A percentile compares a stretch with the other conserved stretches of the same genome.
phyloP scores from a whole-genome alignment of 2,113 vertebrate species.

The Mystacornis crossleyi region DNA sequence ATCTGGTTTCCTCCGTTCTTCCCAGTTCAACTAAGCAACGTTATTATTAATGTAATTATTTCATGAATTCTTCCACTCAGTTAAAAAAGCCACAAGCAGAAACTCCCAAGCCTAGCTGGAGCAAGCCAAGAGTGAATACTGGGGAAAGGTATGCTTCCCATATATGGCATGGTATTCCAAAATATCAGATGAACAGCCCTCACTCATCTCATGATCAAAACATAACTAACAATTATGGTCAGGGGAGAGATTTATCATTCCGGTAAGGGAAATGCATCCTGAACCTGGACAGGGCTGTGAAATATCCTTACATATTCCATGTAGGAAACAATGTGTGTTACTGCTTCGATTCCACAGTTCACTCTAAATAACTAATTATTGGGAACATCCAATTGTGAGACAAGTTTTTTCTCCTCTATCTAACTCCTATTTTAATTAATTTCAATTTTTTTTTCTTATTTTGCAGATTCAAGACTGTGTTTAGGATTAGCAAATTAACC shows the following conservation, averaged over 20 bases:
- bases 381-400: background rate
- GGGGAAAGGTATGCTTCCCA: slow-evolving; percentile 8
- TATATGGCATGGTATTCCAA: slow-evolving; percentile 23
- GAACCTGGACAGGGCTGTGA: background rate
- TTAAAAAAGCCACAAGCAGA: background rate
- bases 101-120: background rate
- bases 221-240: background rate
- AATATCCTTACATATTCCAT: background rate
- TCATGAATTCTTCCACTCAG: slow-evolving; percentile 14
- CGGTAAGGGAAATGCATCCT: background rate
- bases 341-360: background rate
- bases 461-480: background rate
- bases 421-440: background rate
- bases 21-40: background rate
- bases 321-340: background rate
- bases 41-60: slow-evolving; percentile 16
- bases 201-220: slow-evolving; percentile 8
- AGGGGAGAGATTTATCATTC: background rate
- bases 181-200: slow-evolving; percentile 10
- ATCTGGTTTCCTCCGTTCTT: background rate
- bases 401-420: background rate
- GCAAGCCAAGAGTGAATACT: slow-evolving; percentile 41
- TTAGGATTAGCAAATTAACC: background rate
- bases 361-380: background rate
- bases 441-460: background rate